Base-by-base conservation (phyloP, 2,797 vertebrate species). In the Melopsittacus undulatus region DNA sequence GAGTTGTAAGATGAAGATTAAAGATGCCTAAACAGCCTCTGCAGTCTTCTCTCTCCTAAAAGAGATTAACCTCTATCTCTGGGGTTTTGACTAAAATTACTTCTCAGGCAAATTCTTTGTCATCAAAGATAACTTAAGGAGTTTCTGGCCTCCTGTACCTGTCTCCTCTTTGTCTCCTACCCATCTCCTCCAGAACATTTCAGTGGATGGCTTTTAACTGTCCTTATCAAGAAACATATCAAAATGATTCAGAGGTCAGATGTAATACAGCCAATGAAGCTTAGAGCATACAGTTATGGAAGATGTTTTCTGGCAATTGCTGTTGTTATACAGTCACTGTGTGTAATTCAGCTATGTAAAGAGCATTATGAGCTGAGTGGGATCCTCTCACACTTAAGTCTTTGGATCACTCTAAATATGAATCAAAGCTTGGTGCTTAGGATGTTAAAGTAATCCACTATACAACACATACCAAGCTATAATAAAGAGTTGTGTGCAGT, bases 291-390 rank as follows among this genome's bases (percentile, higher is more conserved):
- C 62, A 78, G 51, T 73, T 54, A 73, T 26, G 43, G 63, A 70
- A 83, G 49, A 42, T 91, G 42, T 34, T 74, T 92, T 78, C 68
- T 88, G 62, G 48, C n/a, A 14, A 8, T 40, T 32, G 26, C 48
- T 38, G 38, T 45, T 74, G 18, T 51, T 76, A 79, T 40, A 10
- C 34, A 26, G 48, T 59, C 76, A 34, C 63, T 79, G 48, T 10
- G 56, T 52, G 54, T 46, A 48, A 70, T n/a, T 85, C 22, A 89
- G 45, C 79, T 86, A 43, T 63, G 59, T 81, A 63, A 90, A 83
- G 85, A 94, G 85, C 36, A 73, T 92, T 92, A 88, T 36, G 40
- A 84, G 72, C 74, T 90, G 76, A 90, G 82, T 17, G 4, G 43
- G 66, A 66, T 21, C 23, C 2, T 8, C 69, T 75, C 32, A 17